Percentiles rank a stretch among this genome's conserved stretches.
Conservation (phyloP, 2,797 vertebrate genomes). For the Rhinogobio ventralis region DNA sequence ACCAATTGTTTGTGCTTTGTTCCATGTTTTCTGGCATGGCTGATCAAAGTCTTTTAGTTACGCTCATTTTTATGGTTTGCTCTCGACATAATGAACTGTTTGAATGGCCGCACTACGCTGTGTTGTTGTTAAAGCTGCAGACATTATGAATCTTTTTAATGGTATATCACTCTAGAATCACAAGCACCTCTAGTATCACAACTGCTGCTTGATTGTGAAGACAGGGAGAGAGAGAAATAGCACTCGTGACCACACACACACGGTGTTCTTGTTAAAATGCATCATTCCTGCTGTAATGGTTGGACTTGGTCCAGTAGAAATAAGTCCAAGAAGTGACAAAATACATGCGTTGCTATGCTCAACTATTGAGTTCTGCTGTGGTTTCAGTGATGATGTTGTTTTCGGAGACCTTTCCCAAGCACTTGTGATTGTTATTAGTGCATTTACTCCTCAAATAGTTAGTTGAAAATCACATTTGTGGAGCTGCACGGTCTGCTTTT, state of each 20-base stretch:
- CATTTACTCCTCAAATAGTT: constrained; percentile 65
- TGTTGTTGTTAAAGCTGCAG: background rate
- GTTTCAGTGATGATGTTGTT: constrained; percentile 61
- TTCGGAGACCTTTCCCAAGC: constrained; percentile 52
- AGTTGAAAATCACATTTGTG: constrained; percentile 37
- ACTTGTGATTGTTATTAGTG: constrained; percentile 66
- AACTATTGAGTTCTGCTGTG: constrained; percentile 55
- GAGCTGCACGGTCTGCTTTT: background rate
- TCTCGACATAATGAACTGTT: constrained; percentile 25
- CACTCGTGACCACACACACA: constrained; percentile 59
- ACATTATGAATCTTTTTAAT: background rate
- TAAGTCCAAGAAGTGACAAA: constrained; percentile 74
- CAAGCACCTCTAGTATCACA: constrained; percentile 24
- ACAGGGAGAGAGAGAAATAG: constrained; percentile 48
- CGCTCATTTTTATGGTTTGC: constrained; percentile 29
- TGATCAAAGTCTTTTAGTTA: constrained; percentile 37
- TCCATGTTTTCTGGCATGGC: constrained; percentile 31
- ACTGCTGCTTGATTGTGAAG: constrained; percentile 38
- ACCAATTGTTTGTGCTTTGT: constrained; percentile 39
- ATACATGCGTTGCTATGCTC: constrained; percentile 60
- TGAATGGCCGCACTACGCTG: background rate
- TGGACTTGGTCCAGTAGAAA: constrained; percentile 70
- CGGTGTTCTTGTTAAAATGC: constrained; percentile 66
- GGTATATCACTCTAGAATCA: constrained; percentile 29
- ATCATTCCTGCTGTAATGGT: constrained; percentile 73